phyloP scores from a whole-genome alignment of 1,140 invertebrate species.

The Sipha flava region DNA sequence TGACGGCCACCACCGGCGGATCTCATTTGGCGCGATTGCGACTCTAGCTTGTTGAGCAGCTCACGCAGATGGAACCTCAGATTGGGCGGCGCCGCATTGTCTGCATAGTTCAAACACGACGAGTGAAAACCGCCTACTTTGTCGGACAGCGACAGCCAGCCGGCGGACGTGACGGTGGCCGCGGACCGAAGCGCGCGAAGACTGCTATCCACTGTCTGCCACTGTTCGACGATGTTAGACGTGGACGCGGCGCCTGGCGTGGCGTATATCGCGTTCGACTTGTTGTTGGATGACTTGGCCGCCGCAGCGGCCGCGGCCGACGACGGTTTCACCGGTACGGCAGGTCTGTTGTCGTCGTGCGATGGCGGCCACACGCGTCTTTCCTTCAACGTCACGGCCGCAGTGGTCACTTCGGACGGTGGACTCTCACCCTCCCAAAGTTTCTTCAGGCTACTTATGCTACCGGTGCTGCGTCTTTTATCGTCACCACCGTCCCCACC shows the following conservation, averaged over 20 bases:
- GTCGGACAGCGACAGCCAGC: constrained; percentile 75
- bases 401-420: constrained; percentile 43
- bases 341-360: constrained; percentile 51
- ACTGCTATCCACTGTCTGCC: constrained; percentile 56
- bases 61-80: constrained; percentile 83
- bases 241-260: constrained; percentile 49
- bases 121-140: constrained; percentile 69
- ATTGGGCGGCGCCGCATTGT: constrained; percentile 68
- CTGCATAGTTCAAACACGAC: constrained; percentile 63
- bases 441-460: constrained; percentile 85
- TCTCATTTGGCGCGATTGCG: constrained; percentile 64
- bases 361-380: constrained; percentile 51
- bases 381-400: constrained; percentile 45
- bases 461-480: constrained; percentile 83
- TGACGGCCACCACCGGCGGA: constrained; percentile 62
- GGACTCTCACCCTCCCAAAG: constrained; percentile 74
- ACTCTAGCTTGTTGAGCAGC: constrained; percentile 68
- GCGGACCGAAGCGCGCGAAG: constrained; percentile 54
- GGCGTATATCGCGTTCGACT: constrained; percentile 52
- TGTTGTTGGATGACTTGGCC: neutral
- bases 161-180: constrained; percentile 52
- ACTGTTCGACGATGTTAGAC: constrained; percentile 57
- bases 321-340: constrained; percentile 58
- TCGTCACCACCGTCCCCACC: constrained; percentile 61
- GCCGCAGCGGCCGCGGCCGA: constrained; percentile 46